Percentiles rank a stretch among this genome's conserved stretches.
Conservation (phyloP, 2,113 vertebrate species). For the Corythornis vintsioides region DNA sequence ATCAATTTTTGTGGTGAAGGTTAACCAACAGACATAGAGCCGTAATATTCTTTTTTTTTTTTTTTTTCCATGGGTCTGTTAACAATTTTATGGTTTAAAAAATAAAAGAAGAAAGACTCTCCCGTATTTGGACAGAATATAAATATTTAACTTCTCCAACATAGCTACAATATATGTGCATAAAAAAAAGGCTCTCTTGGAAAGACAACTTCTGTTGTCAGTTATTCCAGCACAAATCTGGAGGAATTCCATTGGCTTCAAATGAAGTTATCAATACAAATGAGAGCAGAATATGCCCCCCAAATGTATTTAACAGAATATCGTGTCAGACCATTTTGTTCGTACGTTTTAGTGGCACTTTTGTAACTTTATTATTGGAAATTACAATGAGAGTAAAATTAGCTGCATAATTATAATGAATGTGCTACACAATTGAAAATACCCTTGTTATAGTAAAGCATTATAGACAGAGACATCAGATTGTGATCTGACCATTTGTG, state of each 20-base stretch:
- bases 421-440: constrained; percentile 12
- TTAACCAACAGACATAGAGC: constrained; percentile 53
- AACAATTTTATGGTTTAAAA: constrained; percentile 49
- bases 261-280: constrained; percentile 1
- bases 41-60: constrained; percentile 20
- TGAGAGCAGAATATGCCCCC: constrained; percentile 29
- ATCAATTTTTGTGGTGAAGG: constrained; percentile 63
- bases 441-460: constrained; percentile 24
- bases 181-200: constrained; percentile 13
- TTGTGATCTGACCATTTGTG: constrained; percentile 57
- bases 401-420: constrained; percentile 20
- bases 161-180: background rate
- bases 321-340: background rate
- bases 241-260: constrained; percentile 43
- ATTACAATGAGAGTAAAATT: constrained; percentile 25
- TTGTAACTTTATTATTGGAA: constrained; percentile 33
- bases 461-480: constrained; percentile 42
- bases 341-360: background rate
- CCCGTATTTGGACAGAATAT: background rate
- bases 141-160: constrained; percentile 51
- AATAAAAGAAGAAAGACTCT: constrained; percentile 33
- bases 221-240: constrained; percentile 30
- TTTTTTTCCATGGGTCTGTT: constrained; percentile 47
- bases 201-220: constrained; percentile 31
- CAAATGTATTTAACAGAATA: constrained; percentile 12